Evolutionary conservation across 1,140 invertebrate species (phyloP).

Genomic region (Luehdorfia chinensis): DNA sequence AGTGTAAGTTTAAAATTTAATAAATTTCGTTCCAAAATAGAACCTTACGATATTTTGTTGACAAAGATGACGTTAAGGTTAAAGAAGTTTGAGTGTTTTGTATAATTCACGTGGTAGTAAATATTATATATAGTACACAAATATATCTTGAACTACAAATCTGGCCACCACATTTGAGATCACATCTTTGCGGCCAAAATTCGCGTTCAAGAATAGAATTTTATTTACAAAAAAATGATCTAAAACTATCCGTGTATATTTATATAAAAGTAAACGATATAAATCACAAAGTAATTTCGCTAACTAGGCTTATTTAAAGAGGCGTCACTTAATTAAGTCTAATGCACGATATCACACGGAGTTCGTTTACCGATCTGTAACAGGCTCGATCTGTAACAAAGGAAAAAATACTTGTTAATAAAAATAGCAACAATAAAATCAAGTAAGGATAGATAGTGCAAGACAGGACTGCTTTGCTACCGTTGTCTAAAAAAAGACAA

Average conservation of each 20-base stretch:
- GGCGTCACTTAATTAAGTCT: conserved; percentile 31
- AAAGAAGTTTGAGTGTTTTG: too few species aligned
- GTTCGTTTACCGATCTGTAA: conserved; percentile 19
- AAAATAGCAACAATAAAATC: too few species aligned
- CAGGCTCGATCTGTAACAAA: conserved; percentile 30
- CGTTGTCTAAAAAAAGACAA: too few species aligned
- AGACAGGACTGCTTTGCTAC: too few species aligned
- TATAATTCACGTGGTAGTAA: neutral
- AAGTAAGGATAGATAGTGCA: too few species aligned
- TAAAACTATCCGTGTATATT: conserved; percentile 44
- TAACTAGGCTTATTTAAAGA: conserved; percentile 31
- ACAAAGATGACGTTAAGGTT: too few species aligned
- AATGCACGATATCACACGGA: conserved; percentile 35
- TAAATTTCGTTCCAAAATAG: too few species aligned
- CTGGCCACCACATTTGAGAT: conserved; percentile 52
- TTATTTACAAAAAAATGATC: conserved; percentile 21
- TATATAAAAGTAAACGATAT: conserved; percentile 50
- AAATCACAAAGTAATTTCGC: conserved; percentile 44
- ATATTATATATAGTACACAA: conserved; percentile 2
- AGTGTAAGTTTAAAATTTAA: too few species aligned
- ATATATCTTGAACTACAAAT: conserved; percentile 6
- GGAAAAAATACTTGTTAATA: conserved; percentile 23
- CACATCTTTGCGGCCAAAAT: conserved; percentile 48
- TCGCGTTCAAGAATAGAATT: conserved; percentile 21
- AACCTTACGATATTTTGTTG: too few species aligned